A percentile compares a stretch with the other conserved stretches of the same genome.
Conservation (phyloP, 2,888 invertebrate genomes). For the Thalpophila matura region DNA sequence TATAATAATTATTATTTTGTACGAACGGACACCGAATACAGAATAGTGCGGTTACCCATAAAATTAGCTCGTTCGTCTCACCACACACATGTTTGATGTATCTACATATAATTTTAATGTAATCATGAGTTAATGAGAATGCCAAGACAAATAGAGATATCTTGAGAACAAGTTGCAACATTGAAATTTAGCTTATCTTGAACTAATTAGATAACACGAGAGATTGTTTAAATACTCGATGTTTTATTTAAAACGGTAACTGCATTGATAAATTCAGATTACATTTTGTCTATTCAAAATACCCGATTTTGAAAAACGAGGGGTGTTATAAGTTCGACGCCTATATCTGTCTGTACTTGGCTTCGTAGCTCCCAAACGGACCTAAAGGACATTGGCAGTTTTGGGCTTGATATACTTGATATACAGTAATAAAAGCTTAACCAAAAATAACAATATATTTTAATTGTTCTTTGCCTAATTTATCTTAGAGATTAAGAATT, state of each 20-base stretch:
- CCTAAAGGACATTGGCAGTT: no score
- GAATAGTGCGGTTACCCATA: slow-evolving; percentile 6
- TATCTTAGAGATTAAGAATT: no score
- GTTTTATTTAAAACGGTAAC: background rate
- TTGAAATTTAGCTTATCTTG: slow-evolving; percentile 46
- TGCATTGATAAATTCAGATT: slow-evolving; percentile 3
- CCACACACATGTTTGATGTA: background rate
- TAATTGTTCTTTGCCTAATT: no score
- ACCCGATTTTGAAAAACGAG: no score
- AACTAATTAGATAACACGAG: slow-evolving; percentile 48
- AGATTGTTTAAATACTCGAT: slow-evolving; percentile 6
- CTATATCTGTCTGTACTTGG: no score
- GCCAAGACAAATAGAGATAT: slow-evolving; percentile 41
- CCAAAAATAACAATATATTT: no score
- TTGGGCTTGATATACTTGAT: no score
- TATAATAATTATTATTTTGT: slow-evolving; percentile 15
- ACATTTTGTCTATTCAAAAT: background rate
- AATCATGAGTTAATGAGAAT: slow-evolving; percentile 17
- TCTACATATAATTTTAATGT: slow-evolving; percentile 16
- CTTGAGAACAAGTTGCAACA: slow-evolving; percentile 44
- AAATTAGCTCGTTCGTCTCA: slow-evolving; percentile 7
- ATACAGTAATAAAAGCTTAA: no score
- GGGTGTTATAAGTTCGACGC: no score
- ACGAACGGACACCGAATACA: background rate
- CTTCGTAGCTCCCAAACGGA: no score